Conservation (phyloP, 2,888 invertebrate species). For the Cacoxenus indagator region DNA sequence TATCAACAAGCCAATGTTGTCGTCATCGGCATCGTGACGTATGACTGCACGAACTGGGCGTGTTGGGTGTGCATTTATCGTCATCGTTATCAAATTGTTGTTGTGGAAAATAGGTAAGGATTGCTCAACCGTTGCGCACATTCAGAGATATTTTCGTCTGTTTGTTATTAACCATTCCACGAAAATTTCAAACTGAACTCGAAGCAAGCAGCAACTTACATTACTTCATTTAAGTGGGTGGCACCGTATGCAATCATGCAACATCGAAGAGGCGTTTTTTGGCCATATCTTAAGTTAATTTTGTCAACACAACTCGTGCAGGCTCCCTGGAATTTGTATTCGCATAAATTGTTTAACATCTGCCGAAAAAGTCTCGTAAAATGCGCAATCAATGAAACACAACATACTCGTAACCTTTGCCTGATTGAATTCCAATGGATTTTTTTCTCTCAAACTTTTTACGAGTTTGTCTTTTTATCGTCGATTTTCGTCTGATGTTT, state of each 20-base stretch:
- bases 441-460: constrained; percentile 2
- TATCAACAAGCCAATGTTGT: not conserved
- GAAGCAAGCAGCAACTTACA: not conserved
- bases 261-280: constrained; percentile 1
- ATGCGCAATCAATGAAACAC: constrained; percentile 1
- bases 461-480: not conserved
- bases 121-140: constrained; percentile 35
- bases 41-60: not conserved
- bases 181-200: too few species aligned
- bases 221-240: not conserved
- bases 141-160: constrained; percentile 9
- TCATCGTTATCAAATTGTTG: constrained; percentile 32
- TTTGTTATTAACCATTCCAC: not conserved
- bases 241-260: not conserved
- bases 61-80: not conserved
- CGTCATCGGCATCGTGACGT: not conserved
- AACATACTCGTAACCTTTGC: not conserved
- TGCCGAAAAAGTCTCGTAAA: constrained; percentile 7
- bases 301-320: not conserved
- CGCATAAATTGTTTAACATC: constrained; percentile 7
- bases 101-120: constrained; percentile 46
- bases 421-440: constrained; percentile 13
- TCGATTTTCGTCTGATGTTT: constrained; percentile 8
- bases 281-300: not conserved
- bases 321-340: not conserved